A percentile compares a stretch with the other conserved stretches of the same genome.
phyloP scores from a whole-genome alignment of 2,113 vertebrate genomes.

The Parotia lawesii region DNA sequence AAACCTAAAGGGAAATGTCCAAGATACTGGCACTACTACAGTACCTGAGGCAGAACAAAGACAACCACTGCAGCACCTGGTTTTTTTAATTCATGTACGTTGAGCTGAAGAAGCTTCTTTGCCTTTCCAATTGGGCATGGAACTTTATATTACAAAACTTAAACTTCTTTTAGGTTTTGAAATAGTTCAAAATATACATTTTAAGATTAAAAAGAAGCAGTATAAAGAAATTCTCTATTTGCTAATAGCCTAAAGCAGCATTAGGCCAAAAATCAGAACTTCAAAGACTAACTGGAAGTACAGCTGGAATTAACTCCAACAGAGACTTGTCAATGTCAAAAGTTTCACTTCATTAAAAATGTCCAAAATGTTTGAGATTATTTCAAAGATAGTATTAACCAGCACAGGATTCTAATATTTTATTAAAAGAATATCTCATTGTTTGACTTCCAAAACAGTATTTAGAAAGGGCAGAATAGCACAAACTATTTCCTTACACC shows the following conservation, averaged over 20 bases:
- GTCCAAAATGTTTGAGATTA: background rate
- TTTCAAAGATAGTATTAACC: background rate
- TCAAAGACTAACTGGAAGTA: background rate
- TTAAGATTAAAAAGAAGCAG: background rate
- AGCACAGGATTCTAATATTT: background rate
- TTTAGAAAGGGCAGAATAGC: background rate
- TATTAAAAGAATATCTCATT: background rate
- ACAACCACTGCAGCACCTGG: background rate
- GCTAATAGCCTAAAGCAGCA: background rate
- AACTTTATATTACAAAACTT: background rate
- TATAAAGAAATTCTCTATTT: background rate
- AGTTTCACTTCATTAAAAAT: background rate
- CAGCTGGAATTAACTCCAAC: background rate
- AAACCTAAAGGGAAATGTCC: background rate
- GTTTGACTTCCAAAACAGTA: background rate
- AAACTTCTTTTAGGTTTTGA: background rate
- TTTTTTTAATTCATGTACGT: background rate
- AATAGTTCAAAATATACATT: rapidly evolving
- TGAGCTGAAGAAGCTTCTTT: background rate
- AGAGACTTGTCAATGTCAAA: background rate
- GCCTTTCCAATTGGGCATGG: background rate
- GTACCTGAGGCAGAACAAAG: background rate
- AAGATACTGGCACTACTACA: background rate
- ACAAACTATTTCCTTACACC: background rate
- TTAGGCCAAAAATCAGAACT: background rate